These are phyloP conservation scores for Sarcophaga carnaria DNA, from an alignment of 2,888 invertebrate genomes.

Conservation along the genomic window DNA sequence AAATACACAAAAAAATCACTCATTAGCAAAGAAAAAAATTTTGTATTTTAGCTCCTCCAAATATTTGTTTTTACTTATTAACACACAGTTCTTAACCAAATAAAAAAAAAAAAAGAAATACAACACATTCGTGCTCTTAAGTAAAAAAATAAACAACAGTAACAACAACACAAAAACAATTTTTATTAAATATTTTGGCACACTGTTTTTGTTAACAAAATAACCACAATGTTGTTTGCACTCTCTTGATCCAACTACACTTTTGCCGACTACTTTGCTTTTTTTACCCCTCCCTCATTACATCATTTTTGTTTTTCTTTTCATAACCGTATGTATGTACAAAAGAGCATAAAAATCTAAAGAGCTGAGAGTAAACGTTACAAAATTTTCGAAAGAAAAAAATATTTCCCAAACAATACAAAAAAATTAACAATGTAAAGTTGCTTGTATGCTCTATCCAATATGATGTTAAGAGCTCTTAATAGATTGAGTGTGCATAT, in stretches of 20 bases:
- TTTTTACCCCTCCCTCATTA: background rate
- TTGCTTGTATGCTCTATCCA: too few relatives aligned
- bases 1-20: constrained; percentile 23
- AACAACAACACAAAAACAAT: background rate
- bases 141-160: constrained; percentile 1
- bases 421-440: background rate
- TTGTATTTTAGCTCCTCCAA: background rate
- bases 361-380: background rate
- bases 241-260: too few relatives aligned
- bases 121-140: constrained; percentile 17
- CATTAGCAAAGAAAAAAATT: background rate
- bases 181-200: background rate
- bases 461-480: too few relatives aligned
- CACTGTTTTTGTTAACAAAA: background rate
- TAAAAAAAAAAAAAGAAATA: background rate
- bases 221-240: background rate
- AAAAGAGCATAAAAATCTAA: background rate
- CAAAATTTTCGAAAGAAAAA: background rate
- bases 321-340: too few relatives aligned
- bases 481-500: too few relatives aligned
- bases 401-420: background rate
- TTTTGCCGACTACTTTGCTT: background rate
- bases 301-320: background rate
- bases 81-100: background rate
- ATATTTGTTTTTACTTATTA: background rate